A percentile compares a stretch with the other conserved stretches of the same genome.
These are phyloP conservation scores for Acromyrmex echinatior DNA, from an alignment of 1,140 invertebrate species.

Conservation along the genomic window DNA sequence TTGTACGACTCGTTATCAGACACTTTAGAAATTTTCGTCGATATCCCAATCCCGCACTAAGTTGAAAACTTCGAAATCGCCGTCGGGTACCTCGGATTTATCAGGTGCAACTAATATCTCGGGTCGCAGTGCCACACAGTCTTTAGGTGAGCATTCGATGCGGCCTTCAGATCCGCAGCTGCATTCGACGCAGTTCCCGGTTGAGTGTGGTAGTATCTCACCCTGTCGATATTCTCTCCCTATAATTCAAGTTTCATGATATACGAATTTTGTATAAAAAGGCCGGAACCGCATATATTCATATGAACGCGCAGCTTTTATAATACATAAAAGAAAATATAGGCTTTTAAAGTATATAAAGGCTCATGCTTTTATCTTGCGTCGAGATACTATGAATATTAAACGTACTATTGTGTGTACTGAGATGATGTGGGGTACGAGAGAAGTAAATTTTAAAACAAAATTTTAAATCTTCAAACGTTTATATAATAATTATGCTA, in stretches of 20 bases:
- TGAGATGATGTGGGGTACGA: not conserved
- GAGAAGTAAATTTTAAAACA: not conserved
- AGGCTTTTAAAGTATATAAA: not conserved
- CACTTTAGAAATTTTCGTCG: constrained; percentile 81
- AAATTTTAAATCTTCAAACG: not conserved
- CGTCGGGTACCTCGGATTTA: constrained; percentile 78
- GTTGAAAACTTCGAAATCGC: constrained; percentile 83
- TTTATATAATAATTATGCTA: not conserved
- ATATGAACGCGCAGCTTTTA: not conserved
- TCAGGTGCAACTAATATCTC: constrained; percentile 79
- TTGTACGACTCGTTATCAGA: constrained; percentile 40
- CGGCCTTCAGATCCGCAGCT: constrained; percentile 89
- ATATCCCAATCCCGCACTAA: constrained; percentile 79
- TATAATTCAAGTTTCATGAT: constrained; percentile 78
- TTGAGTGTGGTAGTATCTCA: constrained; percentile 89
- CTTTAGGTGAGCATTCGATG: constrained; percentile 89
- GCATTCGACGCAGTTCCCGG: constrained; percentile 91
- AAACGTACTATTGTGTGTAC: not conserved
- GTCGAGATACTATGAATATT: constrained; percentile 11
- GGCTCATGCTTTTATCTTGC: constrained; percentile 18
- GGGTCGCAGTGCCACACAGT: constrained; percentile 87
- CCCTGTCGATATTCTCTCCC: constrained; percentile 89
- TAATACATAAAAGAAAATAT: constrained; percentile 8
- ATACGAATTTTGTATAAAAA: constrained; percentile 9
- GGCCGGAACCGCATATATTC: not conserved